Percentiles rank a stretch among this genome's conserved stretches.
Conservation (phyloP, 2,888 invertebrate species). For the Agrotis ipsilon region DNA sequence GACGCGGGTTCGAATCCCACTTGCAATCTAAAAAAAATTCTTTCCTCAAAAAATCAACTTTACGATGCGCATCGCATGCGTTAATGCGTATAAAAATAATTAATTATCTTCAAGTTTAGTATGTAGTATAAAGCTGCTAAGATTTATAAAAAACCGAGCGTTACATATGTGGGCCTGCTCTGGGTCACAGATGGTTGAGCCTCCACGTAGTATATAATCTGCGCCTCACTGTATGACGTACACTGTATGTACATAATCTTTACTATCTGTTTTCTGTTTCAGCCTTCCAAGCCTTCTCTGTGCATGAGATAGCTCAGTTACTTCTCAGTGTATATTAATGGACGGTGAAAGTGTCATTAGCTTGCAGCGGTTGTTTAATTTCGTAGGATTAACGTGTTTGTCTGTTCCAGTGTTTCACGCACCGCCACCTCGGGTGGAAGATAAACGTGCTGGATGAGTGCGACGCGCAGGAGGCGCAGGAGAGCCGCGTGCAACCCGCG, state of each 20-base stretch:
- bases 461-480: conserved; percentile 91
- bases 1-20: no score
- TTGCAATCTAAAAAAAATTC: no score
- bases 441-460: conserved; percentile 97
- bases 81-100: no score
- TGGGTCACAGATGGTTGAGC: not conserved
- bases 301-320: conserved; percentile 85
- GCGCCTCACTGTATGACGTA: conserved; percentile 10
- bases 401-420: conserved; percentile 96
- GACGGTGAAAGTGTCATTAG: conserved; percentile 76
- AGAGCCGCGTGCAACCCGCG: conserved; percentile 87
- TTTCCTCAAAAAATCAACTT: no score
- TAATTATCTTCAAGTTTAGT: no score
- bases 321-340: conserved; percentile 71
- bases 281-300: conserved; percentile 89
- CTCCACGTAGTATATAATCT: conserved; percentile 7
- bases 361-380: conserved; percentile 29
- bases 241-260: conserved; percentile 85
- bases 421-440: conserved; percentile 98
- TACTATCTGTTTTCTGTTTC: conserved; percentile 89
- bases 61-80: no score
- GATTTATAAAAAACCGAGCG: not conserved
- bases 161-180: not conserved
- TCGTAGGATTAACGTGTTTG: conserved; percentile 31
- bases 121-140: not conserved